Percentiles rank a stretch among this genome's conserved stretches.
Evolutionary conservation across 2,797 vertebrate species (phyloP).

Genomic region (Lepus townsendii): DNA sequence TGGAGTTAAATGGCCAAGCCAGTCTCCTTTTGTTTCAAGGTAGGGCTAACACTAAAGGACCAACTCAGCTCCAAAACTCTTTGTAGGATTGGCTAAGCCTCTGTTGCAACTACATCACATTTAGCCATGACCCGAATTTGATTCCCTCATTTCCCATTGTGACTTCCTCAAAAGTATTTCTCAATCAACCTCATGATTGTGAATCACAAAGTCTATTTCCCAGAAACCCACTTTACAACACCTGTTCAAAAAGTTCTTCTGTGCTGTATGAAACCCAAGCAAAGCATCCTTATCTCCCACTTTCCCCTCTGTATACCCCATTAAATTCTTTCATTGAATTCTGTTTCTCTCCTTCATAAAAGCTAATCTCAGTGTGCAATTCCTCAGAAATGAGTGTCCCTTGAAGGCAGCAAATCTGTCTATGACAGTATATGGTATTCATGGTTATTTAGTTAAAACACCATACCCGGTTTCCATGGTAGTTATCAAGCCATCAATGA

Average conservation of each 20-base stretch:
- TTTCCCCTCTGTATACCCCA: neutral
- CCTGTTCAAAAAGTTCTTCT: neutral
- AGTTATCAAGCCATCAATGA: neutral
- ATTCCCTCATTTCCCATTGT: neutral
- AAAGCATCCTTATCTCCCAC: neutral
- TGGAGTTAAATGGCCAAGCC: neutral
- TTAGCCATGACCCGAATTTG: neutral
- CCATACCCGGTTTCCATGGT: neutral
- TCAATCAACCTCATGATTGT: neutral
- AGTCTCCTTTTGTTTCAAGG: neutral
- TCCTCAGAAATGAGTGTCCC: neutral
- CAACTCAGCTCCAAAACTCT: neutral
- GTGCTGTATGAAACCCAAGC: neutral
- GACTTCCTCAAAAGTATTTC: neutral
- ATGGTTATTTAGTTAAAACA: neutral
- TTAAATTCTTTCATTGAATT: neutral
- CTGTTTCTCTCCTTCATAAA: neutral
- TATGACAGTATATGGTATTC: neutral
- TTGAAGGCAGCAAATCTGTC: neutral
- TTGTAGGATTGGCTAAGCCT: neutral
- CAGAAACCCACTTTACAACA: neutral
- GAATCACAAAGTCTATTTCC: neutral
- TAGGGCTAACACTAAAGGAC: neutral
- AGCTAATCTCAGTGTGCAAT: neutral
- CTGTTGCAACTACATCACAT: neutral